Base-by-base conservation (phyloP, 2,113 vertebrate genomes). In the Romanogobio albipinnatus region DNA sequence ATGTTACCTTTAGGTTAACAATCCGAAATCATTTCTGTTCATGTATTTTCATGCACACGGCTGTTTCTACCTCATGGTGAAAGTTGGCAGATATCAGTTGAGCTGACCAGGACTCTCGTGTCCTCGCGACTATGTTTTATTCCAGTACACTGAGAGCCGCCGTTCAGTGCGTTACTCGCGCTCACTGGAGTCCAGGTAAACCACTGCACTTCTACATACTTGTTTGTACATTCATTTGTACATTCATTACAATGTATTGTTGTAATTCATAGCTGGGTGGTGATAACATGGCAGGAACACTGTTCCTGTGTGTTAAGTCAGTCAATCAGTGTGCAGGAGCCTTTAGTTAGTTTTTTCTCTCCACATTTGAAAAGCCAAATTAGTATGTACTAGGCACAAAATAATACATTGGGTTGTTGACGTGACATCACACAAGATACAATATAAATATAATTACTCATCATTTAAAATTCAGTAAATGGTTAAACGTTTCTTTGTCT, bases 121-220 rank as follows among this genome's bases (percentile, higher is more conserved):
- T 53, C 15, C 62, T 77, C 43, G 29, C 89, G 83, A 70, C 79
- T 15, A 94, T 94, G 93, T 90, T 91, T 89, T 83, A 76, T 51
- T 88, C 89, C 7, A n/a, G 19, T 74, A 9, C 80, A 79, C 5
- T 88, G 71, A 73, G 89, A 84, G 75, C 87, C 39, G 86, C 90
- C 68, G 89, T 83, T 47, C 86, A 2, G 45, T 86, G 89, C 76
- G 84, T 91, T 87, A 86, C 89, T 3, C 85, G 79, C 49, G 22
- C 39, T 14, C 24, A 4, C n/a, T 75, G 87, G 88, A 87, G 78
- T 71, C 66, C 47, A 92, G 93, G 94, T 94, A 82, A 89, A 85
- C 58, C 1, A 47, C 51, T 11, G 53, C 64, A n/a, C 3, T 9
- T 15, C 53, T 8, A 49, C 62, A 26, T 71, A 74, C 83, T 51